phyloP scores from a whole-genome alignment of 2,797 vertebrate genomes.

The Malurus splendens region DNA sequence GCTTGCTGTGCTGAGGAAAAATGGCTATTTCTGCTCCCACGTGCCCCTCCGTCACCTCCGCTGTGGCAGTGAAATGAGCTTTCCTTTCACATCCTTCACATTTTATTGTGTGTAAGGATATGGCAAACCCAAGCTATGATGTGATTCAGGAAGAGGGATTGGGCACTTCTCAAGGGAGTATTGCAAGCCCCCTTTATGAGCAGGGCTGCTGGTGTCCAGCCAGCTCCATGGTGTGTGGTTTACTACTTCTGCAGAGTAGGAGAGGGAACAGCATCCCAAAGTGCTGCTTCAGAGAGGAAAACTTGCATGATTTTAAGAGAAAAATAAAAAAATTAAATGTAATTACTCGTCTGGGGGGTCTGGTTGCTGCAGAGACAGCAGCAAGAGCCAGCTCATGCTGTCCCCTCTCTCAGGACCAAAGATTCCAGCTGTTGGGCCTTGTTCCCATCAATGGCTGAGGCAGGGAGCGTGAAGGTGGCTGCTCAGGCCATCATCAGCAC shows the following conservation, averaged over 20 bases:
- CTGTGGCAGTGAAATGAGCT: not conserved
- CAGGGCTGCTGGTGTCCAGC: not conserved
- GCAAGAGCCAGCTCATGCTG: not conserved
- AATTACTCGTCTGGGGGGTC: not conserved
- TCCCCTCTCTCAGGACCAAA: not conserved
- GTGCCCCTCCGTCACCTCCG: not conserved
- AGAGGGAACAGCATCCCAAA: not conserved
- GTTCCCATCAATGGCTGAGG: not conserved
- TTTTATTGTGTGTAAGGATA: accelerated
- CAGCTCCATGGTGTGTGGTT: accelerated
- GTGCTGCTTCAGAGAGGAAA: not conserved
- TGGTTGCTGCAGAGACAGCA: not conserved
- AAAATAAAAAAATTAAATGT: not conserved
- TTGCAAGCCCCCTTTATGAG: not conserved
- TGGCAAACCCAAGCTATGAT: not conserved
- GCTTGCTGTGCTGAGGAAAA: not conserved
- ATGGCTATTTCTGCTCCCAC: not conserved
- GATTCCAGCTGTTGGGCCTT: too few species aligned
- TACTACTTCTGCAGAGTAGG: not conserved
- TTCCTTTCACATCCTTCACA: accelerated
- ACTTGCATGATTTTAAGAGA: not conserved
- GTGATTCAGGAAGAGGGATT: not conserved
- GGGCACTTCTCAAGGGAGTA: not conserved
- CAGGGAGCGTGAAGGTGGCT: not conserved
- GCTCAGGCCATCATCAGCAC: not conserved